These are phyloP conservation scores for Apodemia zela DNA, from an alignment of 2,888 invertebrate species.

Conservation along the genomic window DNA sequence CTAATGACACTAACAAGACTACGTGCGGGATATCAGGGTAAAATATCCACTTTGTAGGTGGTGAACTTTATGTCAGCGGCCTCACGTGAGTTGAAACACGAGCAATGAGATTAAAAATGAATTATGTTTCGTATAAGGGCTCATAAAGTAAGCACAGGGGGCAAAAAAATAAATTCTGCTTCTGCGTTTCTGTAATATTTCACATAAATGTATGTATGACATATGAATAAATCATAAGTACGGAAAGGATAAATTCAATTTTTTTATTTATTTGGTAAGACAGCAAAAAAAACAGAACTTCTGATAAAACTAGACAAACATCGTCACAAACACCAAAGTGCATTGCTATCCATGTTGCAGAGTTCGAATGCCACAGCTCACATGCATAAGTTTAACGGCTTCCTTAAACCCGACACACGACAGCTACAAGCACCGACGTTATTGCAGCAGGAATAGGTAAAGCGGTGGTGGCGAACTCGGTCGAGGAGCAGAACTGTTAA, in stretches of 20 bases:
- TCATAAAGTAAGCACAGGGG: constrained; percentile 42
- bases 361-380: too few relatives aligned
- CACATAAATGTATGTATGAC: constrained; percentile 7
- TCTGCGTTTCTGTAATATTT: background rate
- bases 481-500: too few relatives aligned
- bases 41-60: constrained; percentile 55
- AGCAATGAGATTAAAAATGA: constrained; percentile 75
- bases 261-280: background rate
- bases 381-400: too few relatives aligned
- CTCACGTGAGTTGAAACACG: constrained; percentile 74
- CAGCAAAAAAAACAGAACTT: too few relatives aligned
- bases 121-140: constrained; percentile 60
- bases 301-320: too few relatives aligned
- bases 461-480: too few relatives aligned
- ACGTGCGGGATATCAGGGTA: constrained; percentile 16
- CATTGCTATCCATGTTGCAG: too few relatives aligned
- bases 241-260: background rate
- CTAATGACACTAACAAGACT: background rate
- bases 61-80: constrained; percentile 71
- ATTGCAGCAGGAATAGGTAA: too few relatives aligned
- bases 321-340: too few relatives aligned
- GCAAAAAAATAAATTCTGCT: constrained; percentile 10
- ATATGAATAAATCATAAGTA: background rate
- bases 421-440: too few relatives aligned
- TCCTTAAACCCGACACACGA: too few relatives aligned